Evolutionary conservation across 30 jellyfish, hydroid and myxozoan species (phyloP), one percentile per base, ranked within the genome.

Genomic region (Turritopsis rubra): DNA sequence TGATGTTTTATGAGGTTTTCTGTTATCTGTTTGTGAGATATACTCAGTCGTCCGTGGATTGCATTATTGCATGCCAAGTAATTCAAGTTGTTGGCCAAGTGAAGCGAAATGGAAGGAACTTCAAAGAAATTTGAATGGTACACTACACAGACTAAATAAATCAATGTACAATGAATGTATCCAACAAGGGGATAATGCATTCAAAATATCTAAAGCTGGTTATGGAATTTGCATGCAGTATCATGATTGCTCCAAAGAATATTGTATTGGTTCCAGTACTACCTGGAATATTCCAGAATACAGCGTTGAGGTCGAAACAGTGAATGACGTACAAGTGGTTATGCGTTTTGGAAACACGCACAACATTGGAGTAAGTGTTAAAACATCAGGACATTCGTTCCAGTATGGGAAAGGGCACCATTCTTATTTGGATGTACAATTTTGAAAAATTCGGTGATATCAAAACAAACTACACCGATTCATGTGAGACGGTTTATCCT

Each of bases 21-120:
- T 41, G 60, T 13, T 41, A 3, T 72, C 52, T 19, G 20, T 41
- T 16, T 41, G 9, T 72, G 8, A 16, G 20, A 13, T 13, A 41
- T 28, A 23, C 54, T 29, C 29, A 18, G 79, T 75, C 54, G 29
- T 21, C 68, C 78, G 94, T 84, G 94, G 25, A 87, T 86, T 41
- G 94, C 88, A 7, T 73, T 83, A 29, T 88, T 41, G 60, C 13
- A 13, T 41, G 13, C 60, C 60, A 41, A 41, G 60, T 41, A 41
- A 41, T 41, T 41, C 60, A 68, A 68, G 30, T 8, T 74, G 82
- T 30, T 74, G 82, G 82, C 82, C 82, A 9, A 74, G 82, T 19
- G 16, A 26, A 19, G 31, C 25, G 24, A 21, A 74, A 24, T 74
- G 82, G 82, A 29, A 74, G 8, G 65, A 74, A 20, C 31, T 74